Conservation (phyloP, 2,888 invertebrate species). For the Drosophila bunnanda region DNA sequence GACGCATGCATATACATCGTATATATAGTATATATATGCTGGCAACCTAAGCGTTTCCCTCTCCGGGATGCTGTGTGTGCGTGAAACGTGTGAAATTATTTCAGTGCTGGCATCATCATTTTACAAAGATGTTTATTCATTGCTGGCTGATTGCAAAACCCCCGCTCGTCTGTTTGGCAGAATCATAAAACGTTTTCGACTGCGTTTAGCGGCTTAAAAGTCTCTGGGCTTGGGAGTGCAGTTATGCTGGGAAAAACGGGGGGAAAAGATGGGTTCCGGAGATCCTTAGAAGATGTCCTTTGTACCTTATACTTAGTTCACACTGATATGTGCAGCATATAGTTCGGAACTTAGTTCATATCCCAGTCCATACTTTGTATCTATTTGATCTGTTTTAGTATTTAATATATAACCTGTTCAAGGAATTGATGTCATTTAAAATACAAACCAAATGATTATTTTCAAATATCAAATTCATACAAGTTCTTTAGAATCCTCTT, state of each 20-base stretch:
- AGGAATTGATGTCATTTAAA: too few species aligned
- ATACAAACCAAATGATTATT: too few species aligned
- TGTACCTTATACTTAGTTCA: too few species aligned
- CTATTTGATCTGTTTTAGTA: rapidly evolving
- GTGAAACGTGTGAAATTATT: conserved; percentile 74
- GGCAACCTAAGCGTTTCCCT: neutral
- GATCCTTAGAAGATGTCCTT: too few species aligned
- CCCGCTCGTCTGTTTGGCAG: conserved; percentile 40
- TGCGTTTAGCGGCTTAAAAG: conserved; percentile 41
- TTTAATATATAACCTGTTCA: too few species aligned
- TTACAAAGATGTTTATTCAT: conserved; percentile 81
- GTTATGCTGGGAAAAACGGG: conserved; percentile 7
- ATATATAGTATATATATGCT: neutral
- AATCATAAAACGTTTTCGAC: conserved; percentile 52
- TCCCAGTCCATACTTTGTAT: rapidly evolving
- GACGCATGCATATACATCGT: conserved; percentile 43
- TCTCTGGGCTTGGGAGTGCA: neutral
- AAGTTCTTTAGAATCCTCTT: neutral
- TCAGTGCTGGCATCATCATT: conserved; percentile 72
- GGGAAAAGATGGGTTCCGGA: neutral
- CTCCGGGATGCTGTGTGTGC: conserved; percentile 59
- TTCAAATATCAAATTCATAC: neutral
- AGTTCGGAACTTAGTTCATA: too few species aligned
- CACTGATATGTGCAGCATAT: too few species aligned
- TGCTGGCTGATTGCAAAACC: conserved; percentile 58